phyloP scores from a whole-genome alignment of 92 coral and sea anemone genomes.

The Isaurus tuberculatus region DNA sequence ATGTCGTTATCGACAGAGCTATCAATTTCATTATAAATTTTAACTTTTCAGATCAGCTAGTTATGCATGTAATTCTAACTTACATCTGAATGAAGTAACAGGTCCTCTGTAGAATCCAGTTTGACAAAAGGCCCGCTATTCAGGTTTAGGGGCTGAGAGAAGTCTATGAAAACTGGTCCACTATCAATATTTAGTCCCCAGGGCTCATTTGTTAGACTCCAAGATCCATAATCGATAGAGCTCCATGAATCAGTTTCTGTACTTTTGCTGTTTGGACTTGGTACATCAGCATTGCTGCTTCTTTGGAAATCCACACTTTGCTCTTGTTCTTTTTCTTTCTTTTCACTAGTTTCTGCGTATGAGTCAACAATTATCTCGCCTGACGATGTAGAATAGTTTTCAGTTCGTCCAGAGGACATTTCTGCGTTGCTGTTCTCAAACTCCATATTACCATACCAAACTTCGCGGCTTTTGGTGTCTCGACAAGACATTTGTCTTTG shows the following conservation, averaged over 20 bases:
- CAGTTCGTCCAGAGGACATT: not conserved
- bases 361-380: not conserved
- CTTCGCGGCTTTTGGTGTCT: not conserved
- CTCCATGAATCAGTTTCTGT: not conserved
- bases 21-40: not conserved
- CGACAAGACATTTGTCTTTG: not conserved
- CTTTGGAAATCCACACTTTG: not conserved
- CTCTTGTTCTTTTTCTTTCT: not conserved
- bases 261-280: not conserved
- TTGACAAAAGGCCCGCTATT: constrained; percentile 24
- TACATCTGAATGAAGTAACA: not conserved
- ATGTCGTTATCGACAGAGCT: not conserved
- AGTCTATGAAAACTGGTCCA: constrained; percentile 26
- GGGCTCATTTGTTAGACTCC: constrained; percentile 5
- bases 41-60: not conserved
- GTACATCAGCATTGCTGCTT: not conserved
- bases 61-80: too few relatives aligned
- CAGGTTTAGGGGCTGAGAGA: constrained; percentile 44
- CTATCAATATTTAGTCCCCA: not conserved
- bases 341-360: not conserved
- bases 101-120: not conserved
- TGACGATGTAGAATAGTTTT: not conserved
- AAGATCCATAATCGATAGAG: not conserved
- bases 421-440: not conserved
- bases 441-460: not conserved